Evolutionary conservation across 2,797 vertebrate species (phyloP).

Genomic region (Mormyrops attenuatus): DNA sequence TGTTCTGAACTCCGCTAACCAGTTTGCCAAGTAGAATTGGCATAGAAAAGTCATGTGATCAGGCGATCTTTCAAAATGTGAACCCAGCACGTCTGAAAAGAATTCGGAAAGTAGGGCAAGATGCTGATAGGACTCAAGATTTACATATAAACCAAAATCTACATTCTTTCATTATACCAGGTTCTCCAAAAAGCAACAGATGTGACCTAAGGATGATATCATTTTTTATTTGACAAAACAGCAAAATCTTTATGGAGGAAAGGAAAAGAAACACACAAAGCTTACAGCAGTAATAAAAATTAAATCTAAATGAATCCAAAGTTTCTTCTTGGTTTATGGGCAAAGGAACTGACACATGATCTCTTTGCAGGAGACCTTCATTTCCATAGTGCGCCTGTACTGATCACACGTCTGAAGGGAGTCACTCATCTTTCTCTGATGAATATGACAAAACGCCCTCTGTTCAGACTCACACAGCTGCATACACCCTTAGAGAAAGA

Average conservation of each 20-base stretch:
- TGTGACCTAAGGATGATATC: neutral
- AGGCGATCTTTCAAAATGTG: neutral
- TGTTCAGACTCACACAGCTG: neutral
- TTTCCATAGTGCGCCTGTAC: neutral
- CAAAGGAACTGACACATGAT: neutral
- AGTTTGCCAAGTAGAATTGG: neutral
- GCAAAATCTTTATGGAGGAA: neutral
- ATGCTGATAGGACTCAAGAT: neutral
- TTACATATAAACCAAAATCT: neutral
- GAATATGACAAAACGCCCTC: neutral
- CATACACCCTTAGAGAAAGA: neutral
- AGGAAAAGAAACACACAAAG: neutral
- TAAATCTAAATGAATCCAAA: neutral
- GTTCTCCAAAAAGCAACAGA: neutral
- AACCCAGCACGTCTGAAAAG: neutral
- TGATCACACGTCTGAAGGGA: neutral
- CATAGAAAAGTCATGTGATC: slow-evolving; percentile 1
- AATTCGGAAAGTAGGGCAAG: neutral
- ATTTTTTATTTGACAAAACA: slow-evolving; percentile 10
- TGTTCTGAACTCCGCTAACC: neutral
- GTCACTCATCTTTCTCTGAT: neutral
- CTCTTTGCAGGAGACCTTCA: neutral
- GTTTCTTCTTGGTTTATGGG: neutral
- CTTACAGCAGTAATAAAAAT: neutral
- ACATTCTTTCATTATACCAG: neutral